Conservation (phyloP, 2,888 invertebrate genomes). For the Melanotus villosus region DNA sequence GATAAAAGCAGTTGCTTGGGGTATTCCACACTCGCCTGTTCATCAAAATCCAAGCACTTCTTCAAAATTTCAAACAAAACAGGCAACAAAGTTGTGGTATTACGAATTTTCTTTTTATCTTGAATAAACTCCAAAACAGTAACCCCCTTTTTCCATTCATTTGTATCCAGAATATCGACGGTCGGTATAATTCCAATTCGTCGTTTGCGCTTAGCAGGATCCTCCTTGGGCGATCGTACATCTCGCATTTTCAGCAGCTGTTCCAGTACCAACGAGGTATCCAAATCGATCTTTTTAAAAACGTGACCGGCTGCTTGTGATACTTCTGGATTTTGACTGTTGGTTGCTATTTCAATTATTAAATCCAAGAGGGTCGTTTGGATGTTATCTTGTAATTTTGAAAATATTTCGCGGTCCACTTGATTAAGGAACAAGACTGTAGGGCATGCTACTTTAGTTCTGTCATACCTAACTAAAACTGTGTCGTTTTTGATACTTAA, state of each 20-base stretch:
- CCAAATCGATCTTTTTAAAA: conserved; percentile 77
- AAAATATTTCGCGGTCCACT: conserved; percentile 72
- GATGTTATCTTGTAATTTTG: conserved; percentile 69
- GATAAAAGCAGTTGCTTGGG: conserved; percentile 89
- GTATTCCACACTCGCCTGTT: conserved; percentile 88
- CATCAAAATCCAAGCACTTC: conserved; percentile 85
- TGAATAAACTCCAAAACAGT: conserved; percentile 88
- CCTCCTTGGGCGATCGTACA: conserved; percentile 67
- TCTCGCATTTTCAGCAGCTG: conserved; percentile 76
- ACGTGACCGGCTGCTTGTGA: conserved; percentile 74
- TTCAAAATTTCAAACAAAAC: conserved; percentile 84
- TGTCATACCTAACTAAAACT: conserved; percentile 53
- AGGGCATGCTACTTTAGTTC: conserved; percentile 67
- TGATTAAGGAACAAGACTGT: conserved; percentile 72
- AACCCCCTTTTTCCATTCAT: conserved; percentile 85
- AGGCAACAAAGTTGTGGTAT: conserved; percentile 78
- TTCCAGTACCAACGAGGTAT: conserved; percentile 74
- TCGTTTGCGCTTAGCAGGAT: conserved; percentile 66
- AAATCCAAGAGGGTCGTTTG: conserved; percentile 69
- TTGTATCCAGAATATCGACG: conserved; percentile 75
- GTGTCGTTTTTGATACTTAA: conserved; percentile 70
- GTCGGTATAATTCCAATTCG: conserved; percentile 69
- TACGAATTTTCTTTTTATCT: conserved; percentile 83
- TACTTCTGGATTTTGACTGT: conserved; percentile 74
- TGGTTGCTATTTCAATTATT: conserved; percentile 72